Evolutionary conservation across 2,888 invertebrate genomes (phyloP).

Genomic region (Ashinkailepas kermadecensis): DNA sequence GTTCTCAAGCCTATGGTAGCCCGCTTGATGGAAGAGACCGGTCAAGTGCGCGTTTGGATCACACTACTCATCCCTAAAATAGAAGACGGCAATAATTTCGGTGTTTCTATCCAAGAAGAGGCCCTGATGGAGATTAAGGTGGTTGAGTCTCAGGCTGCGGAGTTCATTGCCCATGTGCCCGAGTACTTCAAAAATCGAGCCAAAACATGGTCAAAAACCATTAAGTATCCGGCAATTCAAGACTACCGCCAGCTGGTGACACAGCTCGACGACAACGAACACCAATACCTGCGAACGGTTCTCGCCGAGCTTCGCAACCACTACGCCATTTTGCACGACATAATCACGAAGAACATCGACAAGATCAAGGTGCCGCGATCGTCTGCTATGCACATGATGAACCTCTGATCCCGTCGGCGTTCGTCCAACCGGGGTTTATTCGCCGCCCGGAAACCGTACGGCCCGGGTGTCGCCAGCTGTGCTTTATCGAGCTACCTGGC

Average conservation of each 20-base stretch:
- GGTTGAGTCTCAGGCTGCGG: conserved; percentile 92
- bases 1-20: not conserved
- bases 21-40: not conserved
- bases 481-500: too few species aligned
- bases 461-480: too few species aligned
- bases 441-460: too few species aligned
- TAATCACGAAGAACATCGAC: conserved; percentile 95
- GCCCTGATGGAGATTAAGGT: conserved; percentile 90
- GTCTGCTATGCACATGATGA: conserved; percentile 45
- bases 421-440: too few species aligned
- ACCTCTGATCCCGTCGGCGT: not conserved
- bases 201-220: conserved; percentile 60
- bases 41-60: conserved; percentile 93
- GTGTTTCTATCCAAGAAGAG: conserved; percentile 97
- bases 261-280: conserved; percentile 96
- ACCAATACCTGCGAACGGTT: conserved; percentile 84
- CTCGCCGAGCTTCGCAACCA: conserved; percentile 95
- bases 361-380: conserved; percentile 97
- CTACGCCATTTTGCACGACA: conserved; percentile 93
- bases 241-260: conserved; percentile 88
- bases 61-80: conserved; percentile 97
- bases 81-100: conserved; percentile 98
- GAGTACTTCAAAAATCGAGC: conserved; percentile 88
- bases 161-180: conserved; percentile 95
- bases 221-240: conserved; percentile 94